Evolutionary conservation across 2,113 vertebrate genomes (phyloP), one percentile per base, ranked within the genome.

Genomic region (Cavia aperea): DNA sequence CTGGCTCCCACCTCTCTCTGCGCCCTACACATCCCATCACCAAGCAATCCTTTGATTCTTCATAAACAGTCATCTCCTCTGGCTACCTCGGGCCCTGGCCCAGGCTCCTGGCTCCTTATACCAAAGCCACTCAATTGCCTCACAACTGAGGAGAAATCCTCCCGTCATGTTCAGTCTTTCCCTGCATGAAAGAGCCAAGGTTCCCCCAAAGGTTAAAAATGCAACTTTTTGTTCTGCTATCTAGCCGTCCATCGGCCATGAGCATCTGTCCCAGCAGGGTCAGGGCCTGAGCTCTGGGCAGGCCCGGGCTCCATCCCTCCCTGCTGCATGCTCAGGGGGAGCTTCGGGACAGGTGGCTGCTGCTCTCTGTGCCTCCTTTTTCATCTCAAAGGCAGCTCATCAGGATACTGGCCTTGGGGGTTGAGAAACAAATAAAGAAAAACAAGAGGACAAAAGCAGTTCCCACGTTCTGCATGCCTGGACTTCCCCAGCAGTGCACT

Each of bases 201-300:
- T 54, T 89, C 68, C 33, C 26, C 49, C 36, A 51, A 75, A 93
- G 56, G 62, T 88, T 49, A 70, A 86, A 77, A 79, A 70, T 43
- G 10, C 36, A 31, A 43, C 5, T 82, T 60, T 46, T 85, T 46
- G 70, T 46, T 54, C 58, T 88, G n/a, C 58, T 13, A 7, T 49
- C 49, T 49, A 8, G 90, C 19, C 79, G 21, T 62, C 31, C 33
- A 77, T 7, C 15, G 5, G 18, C 0, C 1, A 1, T 31, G 18
- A 19, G 51, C 66, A 65, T 58, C 65, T 58, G 36, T 29, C 13
- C 60, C 26, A 21, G 9, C n/a, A 6, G 7, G 31, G 86, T 21
- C 9, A 36, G 68, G 5, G 16, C 3, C 15, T 0, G 1, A 19
- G 43, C 70, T 72, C 70, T 51, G 23, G 6, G 9, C 0, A 1